phyloP scores from a whole-genome alignment of 2,797 vertebrate species.

The Ceryle rudis region DNA sequence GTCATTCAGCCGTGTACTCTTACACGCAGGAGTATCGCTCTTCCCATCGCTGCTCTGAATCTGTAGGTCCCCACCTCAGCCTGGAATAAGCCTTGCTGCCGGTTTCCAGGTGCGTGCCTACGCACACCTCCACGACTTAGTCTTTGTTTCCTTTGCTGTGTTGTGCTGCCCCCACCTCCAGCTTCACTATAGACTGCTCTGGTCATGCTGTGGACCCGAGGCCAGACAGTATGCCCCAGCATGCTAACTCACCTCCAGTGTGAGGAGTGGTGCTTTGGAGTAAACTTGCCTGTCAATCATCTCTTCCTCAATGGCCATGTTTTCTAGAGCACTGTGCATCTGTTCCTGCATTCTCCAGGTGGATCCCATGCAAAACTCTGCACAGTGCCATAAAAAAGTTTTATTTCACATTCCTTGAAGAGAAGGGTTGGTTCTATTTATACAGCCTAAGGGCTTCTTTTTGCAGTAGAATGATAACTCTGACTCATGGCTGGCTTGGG shows the following conservation, averaged over 20 bases:
- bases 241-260: fast-evolving
- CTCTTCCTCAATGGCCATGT: not conserved
- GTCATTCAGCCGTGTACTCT: not conserved
- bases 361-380: not conserved
- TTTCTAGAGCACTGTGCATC: not conserved
- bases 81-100: not conserved
- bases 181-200: fast-evolving
- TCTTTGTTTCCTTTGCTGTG: not conserved
- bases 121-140: fast-evolving
- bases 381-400: not conserved
- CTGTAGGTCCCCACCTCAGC: not conserved
- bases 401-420: not conserved
- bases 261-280: not conserved
- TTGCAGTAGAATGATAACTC: not conserved
- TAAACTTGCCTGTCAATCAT: not conserved
- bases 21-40: fast-evolving
- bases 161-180: not conserved
- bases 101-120: fast-evolving
- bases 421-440: constrained; percentile 26
- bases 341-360: not conserved
- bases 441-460: not conserved
- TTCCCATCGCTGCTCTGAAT: not conserved
- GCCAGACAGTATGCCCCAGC: fast-evolving
- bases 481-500: constrained; percentile 41
- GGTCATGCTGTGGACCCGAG: fast-evolving